Evolutionary conservation across 1,140 invertebrate genomes (phyloP), one percentile per base, ranked within the genome.

Genomic region (Musca domestica): DNA sequence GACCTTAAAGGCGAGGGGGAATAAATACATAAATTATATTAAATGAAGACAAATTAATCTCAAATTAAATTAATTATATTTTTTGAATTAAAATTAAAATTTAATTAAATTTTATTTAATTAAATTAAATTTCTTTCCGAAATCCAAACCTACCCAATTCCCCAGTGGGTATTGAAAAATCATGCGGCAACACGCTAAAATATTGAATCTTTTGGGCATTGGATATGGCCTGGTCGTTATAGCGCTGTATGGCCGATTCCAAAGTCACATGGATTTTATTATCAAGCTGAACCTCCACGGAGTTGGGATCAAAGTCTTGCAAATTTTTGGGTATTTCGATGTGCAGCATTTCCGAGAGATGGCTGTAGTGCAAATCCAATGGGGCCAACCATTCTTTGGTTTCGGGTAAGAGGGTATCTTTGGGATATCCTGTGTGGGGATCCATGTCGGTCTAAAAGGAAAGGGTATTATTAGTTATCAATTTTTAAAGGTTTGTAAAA

Each of bases 81-180:
- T 19, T 22, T 27, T 19, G n/a, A n/a, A n/a, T n/a, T n/a, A n/a
- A n/a, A n/a, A n/a, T n/a, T n/a, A n/a, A n/a, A 27, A 5, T 48
- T 19, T 64, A 9, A 9, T 17, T 25, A 41, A n/a, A n/a, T 27
- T 17, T 10, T 19, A 63, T 12, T 2, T 5, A 54, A 20, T 19
- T 10, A 9, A 41, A 41, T 47, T 25, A 41, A 41, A 41, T 41
- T 30, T 10, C 10, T 41, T 5, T 41, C 5, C n/a, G 9, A 20
- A 12, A 67, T 30, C 27, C 14, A 30, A 7, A 9, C 51, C 56
- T 22, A 63, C 92, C 93, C 73, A 98, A 84, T 86, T 97, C 95
- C 67, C 93, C 95, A 15, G 91, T 93, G 48, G 88, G 83, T 69
- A 95, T 82, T 1, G 93, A 94, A 82, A 97, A 96, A 75, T 97